A percentile compares a stretch with the other conserved stretches of the same genome.
Conservation (phyloP, 2,113 vertebrate genomes). For the Macquaria ambigua region DNA sequence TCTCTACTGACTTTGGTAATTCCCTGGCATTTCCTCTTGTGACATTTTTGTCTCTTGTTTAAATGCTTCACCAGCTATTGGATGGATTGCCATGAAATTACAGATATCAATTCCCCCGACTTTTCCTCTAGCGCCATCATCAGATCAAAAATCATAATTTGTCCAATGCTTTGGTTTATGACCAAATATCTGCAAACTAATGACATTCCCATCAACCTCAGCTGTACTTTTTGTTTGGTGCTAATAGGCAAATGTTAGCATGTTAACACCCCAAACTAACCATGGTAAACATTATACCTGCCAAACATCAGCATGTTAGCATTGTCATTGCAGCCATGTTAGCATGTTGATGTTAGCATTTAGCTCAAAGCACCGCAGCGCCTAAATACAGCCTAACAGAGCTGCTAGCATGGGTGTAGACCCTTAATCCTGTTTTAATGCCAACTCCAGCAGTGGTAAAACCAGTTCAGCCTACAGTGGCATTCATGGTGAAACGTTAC, state of each 20-base stretch:
- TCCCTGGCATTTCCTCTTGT: neutral
- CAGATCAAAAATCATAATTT: neutral
- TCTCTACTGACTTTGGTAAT: neutral
- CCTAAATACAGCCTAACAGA: no score
- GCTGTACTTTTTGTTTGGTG: neutral
- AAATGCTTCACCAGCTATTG: neutral
- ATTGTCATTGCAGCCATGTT: neutral
- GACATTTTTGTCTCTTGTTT: neutral
- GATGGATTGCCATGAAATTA: neutral
- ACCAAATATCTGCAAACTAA: no score
- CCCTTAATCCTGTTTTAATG: neutral
- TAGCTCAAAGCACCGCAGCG: no score
- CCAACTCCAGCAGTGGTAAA: conserved; percentile 15
- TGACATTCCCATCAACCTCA: no score
- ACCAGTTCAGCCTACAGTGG: conserved; percentile 30
- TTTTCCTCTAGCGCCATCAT: neutral
- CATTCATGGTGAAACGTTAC: conserved; percentile 57
- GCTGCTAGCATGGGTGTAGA: no score
- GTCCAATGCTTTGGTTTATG: no score
- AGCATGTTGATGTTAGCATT: neutral
- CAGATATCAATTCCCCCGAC: neutral
- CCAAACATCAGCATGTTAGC: neutral
- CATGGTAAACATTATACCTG: neutral
- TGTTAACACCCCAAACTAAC: neutral
- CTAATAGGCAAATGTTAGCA: no score